Conservation (phyloP, 2,888 invertebrate genomes). For the Abrostola triplasia region DNA sequence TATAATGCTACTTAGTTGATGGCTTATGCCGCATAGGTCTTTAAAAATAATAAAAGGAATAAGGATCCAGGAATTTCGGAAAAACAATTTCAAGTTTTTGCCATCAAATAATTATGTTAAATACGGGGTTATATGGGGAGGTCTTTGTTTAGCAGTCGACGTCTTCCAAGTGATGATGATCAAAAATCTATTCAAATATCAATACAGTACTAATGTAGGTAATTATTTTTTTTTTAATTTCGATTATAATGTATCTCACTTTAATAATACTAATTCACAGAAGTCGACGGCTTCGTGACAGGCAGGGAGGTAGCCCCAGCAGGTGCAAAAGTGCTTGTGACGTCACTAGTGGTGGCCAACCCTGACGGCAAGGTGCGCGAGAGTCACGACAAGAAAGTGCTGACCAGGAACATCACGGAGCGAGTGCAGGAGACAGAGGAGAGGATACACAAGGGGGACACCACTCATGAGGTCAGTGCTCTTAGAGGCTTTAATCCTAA, state of each 20-base stretch:
- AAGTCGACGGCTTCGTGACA: slow-evolving; percentile 64
- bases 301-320: slow-evolving; percentile 73
- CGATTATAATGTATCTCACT: background rate
- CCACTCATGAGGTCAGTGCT: slow-evolving; percentile 94
- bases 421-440: slow-evolving; percentile 95
- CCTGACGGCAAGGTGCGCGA: slow-evolving; percentile 94
- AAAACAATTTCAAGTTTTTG: too few relatives aligned
- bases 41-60: too few relatives aligned
- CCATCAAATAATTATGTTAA: too few relatives aligned
- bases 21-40: too few relatives aligned
- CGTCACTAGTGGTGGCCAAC: slow-evolving; percentile 87
- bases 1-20: too few relatives aligned
- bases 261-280: slow-evolving; percentile 52
- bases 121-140: too few relatives aligned
- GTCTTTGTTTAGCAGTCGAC: too few relatives aligned
- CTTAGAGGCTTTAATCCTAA: background rate
- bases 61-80: too few relatives aligned
- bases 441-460: slow-evolving; percentile 94
- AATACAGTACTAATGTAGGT: too few relatives aligned
- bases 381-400: slow-evolving; percentile 93
- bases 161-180: too few relatives aligned
- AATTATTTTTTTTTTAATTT: too few relatives aligned
- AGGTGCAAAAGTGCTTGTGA: slow-evolving; percentile 77
- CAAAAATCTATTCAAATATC: too few relatives aligned
- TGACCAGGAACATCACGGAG: slow-evolving; percentile 94